Evolutionary conservation across 2,113 vertebrate genomes (phyloP).

Genomic region (Oplegnathus fasciatus): DNA sequence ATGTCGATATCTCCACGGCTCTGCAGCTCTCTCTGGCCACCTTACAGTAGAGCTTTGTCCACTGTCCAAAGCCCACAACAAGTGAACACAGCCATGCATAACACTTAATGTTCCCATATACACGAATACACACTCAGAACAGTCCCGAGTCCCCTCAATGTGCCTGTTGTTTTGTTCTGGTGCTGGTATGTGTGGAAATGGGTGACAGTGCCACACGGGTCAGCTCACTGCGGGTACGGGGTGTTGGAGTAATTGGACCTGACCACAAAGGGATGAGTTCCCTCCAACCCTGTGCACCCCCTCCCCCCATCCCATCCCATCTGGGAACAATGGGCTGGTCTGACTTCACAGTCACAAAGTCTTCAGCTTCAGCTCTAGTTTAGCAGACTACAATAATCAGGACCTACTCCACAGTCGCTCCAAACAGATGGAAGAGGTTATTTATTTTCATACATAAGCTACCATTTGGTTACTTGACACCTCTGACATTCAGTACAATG

Average conservation of each 20-base stretch:
- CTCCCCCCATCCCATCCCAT: not conserved
- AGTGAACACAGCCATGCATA: conserved; percentile 58
- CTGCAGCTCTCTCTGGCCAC: not conserved
- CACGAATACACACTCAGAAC: conserved; percentile 18
- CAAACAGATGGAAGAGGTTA: conserved; percentile 5
- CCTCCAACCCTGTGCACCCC: conserved; percentile 14
- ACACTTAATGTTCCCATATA: conserved; percentile 64
- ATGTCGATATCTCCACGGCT: not conserved
- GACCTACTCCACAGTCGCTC: conserved; percentile 22
- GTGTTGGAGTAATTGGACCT: conserved; percentile 73
- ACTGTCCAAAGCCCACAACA: conserved; percentile 38
- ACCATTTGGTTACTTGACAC: conserved; percentile 11
- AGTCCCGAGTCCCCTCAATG: conserved; percentile 66
- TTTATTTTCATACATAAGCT: not conserved
- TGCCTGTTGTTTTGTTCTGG: conserved; percentile 71
- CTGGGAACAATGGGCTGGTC: conserved; percentile 50
- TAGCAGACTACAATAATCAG: conserved; percentile 22
- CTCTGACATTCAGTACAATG: not conserved
- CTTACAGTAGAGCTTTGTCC: conserved; percentile 75
- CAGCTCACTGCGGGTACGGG: conserved; percentile 63
- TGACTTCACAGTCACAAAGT: conserved; percentile 50
- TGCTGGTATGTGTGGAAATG: conserved; percentile 72
- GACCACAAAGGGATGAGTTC: conserved; percentile 58
- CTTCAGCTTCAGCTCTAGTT: conserved; percentile 48
- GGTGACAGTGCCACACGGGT: conserved; percentile 69